Base-by-base conservation (phyloP, 2,113 vertebrate species). In the Takifugu bimaculatus region DNA sequence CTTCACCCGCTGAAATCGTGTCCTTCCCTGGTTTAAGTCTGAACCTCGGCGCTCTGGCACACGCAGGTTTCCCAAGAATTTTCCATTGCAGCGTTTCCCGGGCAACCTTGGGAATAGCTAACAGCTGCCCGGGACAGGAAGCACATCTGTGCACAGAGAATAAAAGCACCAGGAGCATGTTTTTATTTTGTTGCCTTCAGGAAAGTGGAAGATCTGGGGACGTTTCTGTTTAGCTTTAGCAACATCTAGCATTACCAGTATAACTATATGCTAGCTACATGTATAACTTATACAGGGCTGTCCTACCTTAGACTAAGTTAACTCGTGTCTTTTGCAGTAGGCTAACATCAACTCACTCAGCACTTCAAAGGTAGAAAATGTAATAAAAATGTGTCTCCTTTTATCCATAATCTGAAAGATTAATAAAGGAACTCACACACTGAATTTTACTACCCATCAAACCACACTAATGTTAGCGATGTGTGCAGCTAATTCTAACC, bases 71-170 rank as follows among this genome's bases (percentile, higher is more conserved):
- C 54, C 70, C 69, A 65, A 78, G 76, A 86, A 83, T 83, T 86
- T 89, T 89, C 88, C 88, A 85, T 78, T 86, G 68, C 74, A 56
- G 15, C 1, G 82, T 86, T 85, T 54, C 82, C 81, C 43, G 13
- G 79, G 74, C 62, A 87, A 85, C 72, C 50, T 61, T 50, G 67
- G 50, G 59, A 89, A 89, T 88, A 42, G 83, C 64, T 84, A 86
- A 72, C 88, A 89, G 79, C 85, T 88, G 88, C 81, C 75, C 75
- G 74, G 70, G 59, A 54, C 75, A 77, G 70, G 64, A 85, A 79
- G 60, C 69, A 79, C 71, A 76, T 78, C 56, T 81, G 79, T 72
- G 53, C 50, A 26, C 54, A 10, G 32, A 53, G 53, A 55, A 26
- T 56, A 69, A 62, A 45, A 60, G 57, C 53, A 55, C 3, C 0